These are phyloP conservation scores for Phytoseiulus persimilis DNA, from an alignment of 2,888 invertebrate genomes.

Conservation along the genomic window DNA sequence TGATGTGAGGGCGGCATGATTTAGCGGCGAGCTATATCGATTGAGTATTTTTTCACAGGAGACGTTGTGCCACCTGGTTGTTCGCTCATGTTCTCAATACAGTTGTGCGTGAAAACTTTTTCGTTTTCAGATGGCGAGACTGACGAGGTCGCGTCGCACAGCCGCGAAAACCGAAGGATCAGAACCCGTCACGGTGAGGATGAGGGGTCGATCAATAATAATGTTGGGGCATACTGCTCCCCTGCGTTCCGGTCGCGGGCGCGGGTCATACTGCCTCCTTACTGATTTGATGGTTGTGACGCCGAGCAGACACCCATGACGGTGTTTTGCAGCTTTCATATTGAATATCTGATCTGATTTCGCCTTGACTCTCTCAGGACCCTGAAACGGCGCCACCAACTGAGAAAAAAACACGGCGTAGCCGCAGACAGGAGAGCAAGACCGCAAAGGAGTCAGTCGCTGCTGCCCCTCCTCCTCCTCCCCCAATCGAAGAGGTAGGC, in stretches of 20 bases:
- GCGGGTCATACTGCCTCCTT: no score
- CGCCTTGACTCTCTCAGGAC: not conserved
- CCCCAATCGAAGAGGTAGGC: not conserved
- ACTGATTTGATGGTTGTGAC: no score
- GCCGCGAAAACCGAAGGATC: constrained; percentile 11
- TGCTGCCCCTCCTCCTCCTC: not conserved
- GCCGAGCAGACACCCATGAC: no score
- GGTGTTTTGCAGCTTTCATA: no score
- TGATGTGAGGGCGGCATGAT: no score
- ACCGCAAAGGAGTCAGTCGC: not conserved
- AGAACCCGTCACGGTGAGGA: not conserved
- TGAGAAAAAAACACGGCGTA: constrained; percentile 30
- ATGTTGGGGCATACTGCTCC: no score
- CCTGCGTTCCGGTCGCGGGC: no score
- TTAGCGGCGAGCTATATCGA: no score
- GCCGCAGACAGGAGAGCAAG: not conserved
- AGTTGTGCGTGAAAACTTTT: not conserved
- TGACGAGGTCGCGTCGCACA: constrained; percentile 28
- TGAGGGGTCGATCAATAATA: not conserved
- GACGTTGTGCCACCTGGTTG: not conserved
- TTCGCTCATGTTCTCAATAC: not conserved
- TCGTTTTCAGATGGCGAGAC: constrained; percentile 20
- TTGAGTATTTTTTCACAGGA: not conserved
- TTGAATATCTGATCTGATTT: no score
- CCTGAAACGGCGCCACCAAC: not conserved